phyloP scores from a whole-genome alignment of 2,797 vertebrate genomes.

The Ispidina lecontei region DNA sequence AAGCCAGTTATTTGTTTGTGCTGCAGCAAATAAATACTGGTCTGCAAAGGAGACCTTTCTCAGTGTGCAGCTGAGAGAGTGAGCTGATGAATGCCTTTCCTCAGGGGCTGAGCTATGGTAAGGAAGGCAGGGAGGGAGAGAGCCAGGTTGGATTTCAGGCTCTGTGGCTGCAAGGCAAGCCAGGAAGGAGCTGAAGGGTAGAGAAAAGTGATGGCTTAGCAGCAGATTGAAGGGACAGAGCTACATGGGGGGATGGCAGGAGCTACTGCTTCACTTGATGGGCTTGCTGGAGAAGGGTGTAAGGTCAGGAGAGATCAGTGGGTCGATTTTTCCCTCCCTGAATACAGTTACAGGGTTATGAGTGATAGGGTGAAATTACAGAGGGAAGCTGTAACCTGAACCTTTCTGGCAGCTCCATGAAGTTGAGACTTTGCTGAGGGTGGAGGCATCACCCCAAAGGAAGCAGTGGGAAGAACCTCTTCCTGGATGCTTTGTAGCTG shows the following conservation, averaged over 20 bases:
- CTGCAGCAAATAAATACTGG: not conserved
- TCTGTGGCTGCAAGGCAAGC: not conserved
- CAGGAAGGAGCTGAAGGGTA: not conserved
- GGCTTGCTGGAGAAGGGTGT: not conserved
- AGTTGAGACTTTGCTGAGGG: not conserved
- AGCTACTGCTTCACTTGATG: not conserved
- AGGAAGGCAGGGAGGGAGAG: not conserved
- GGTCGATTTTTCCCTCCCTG: not conserved
- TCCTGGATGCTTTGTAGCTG: not conserved
- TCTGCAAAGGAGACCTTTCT: not conserved
- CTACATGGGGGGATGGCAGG: rapidly evolving
- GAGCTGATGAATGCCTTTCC: not conserved
- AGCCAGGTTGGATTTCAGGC: not conserved
- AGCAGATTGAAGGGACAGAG: not conserved
- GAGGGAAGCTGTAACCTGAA: conserved; percentile 31
- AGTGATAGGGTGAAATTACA: conserved; percentile 40
- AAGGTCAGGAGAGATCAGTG: not conserved
- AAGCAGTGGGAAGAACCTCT: not conserved
- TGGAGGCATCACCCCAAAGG: not conserved
- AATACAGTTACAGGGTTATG: conserved; percentile 14
- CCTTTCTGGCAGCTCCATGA: not conserved
- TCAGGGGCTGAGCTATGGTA: not conserved
- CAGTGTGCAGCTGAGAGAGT: not conserved
- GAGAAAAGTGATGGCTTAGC: not conserved
- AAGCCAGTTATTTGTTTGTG: not conserved